Base-by-base conservation (phyloP, 1,140 invertebrate species). In the Episyrphus balteatus region DNA sequence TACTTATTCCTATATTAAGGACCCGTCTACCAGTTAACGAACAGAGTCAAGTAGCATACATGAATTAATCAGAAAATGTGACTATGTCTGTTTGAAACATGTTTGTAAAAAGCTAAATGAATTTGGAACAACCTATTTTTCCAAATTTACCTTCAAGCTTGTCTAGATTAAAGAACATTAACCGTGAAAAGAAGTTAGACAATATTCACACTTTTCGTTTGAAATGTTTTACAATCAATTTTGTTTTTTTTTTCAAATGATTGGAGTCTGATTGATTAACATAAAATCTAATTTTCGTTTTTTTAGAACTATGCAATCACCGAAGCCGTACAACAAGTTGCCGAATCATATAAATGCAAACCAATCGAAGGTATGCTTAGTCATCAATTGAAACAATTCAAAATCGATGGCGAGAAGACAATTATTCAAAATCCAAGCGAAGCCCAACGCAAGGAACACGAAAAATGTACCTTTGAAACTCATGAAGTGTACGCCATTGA, bases 401-500 rank as follows among this genome's bases (percentile, higher is more conserved):
- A 90, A 70, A 96, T 98, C 67, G 93, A 99, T 73, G 96, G 95
- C 18, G 94, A 98, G 57, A 99, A 99, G 74, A 94, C 93, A 14
- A 97, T 99, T 52, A 98, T 98, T 59, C 91, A 95, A 70, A 96
- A 98, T 73, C 96, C 97, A 5, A 92, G 85, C 58, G 96, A 99
- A 66, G 87, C 90, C 41, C 96, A 99, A 67, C 87, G 88, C 55
- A 95, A 96, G 68, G 95, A 98, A 66, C 90, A 98, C 68, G 96
- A 99, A 71, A 97, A 97, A 66, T 92, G 85, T 70, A 88, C 88
- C 49, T 86, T 99, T 70, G 93, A 97, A 68, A 84, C 88, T 46
- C 83, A 98, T 71, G 96, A 99, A 77, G 95, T 98, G 3, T 99
- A 98, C 75, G 94, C 90, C 30, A 88, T 99, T 77, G 97, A 99